Evolutionary conservation across 1,140 invertebrate genomes (phyloP).

Genomic region (Lordiphosa collinella): DNA sequence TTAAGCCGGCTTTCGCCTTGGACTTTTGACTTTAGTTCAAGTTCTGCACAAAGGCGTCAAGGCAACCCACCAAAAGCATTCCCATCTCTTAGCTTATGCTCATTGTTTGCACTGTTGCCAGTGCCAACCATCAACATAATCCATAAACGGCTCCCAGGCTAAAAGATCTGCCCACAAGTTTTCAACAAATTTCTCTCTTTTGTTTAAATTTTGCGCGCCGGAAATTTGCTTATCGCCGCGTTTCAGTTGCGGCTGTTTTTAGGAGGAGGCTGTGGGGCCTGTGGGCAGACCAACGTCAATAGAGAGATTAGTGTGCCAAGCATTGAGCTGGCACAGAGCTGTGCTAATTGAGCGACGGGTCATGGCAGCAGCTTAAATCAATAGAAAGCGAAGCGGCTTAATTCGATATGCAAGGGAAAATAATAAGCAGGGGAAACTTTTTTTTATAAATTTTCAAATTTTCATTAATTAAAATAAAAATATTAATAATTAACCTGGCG

Average conservation of each 20-base stretch:
- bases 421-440: slow-evolving; percentile 13
- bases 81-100: slow-evolving; percentile 37
- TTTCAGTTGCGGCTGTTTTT: slow-evolving; percentile 51
- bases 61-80: slow-evolving; percentile 42
- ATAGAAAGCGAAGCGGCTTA: slow-evolving; percentile 42
- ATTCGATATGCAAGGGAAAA: slow-evolving; percentile 39
- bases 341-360: slow-evolving; percentile 71
- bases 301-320: slow-evolving; percentile 63
- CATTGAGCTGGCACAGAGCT: slow-evolving; percentile 43
- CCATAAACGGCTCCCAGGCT: slow-evolving; percentile 16
- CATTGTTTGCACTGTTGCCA: slow-evolving; percentile 68
- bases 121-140: slow-evolving; percentile 52
- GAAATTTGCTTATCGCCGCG: slow-evolving; percentile 73
- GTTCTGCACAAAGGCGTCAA: slow-evolving; percentile 62
- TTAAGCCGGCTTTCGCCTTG: slow-evolving; percentile 57
- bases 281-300: slow-evolving; percentile 52
- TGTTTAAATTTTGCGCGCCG: slow-evolving; percentile 71
- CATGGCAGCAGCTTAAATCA: slow-evolving; percentile 71
- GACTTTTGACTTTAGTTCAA: slow-evolving; percentile 49
- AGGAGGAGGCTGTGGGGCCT: slow-evolving; percentile 2
- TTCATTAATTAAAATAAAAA: too few species aligned
- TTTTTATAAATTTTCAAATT: too few species aligned
- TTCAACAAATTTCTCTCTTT: slow-evolving; percentile 58
- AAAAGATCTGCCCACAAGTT: slow-evolving; percentile 56
- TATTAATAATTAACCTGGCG: too few species aligned